These are phyloP conservation scores for Hydrocynus forskahlii DNA, from an alignment of 2,797 vertebrate genomes.

Conservation along the genomic window DNA sequence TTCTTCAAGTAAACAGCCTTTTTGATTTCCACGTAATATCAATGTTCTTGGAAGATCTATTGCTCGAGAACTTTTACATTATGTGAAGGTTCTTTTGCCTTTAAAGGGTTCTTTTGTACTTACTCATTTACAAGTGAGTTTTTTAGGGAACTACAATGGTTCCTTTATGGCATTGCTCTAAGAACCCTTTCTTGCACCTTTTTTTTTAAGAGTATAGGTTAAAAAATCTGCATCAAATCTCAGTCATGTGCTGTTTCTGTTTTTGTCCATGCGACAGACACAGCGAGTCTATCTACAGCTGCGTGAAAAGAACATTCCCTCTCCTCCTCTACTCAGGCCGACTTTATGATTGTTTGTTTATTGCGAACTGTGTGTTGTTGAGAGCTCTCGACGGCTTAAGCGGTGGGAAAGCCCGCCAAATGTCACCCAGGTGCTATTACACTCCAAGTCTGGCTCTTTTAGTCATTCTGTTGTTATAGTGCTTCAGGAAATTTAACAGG, in stretches of 20 bases:
- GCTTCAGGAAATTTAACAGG: conserved; percentile 12
- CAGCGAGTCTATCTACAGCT: neutral
- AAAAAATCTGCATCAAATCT: too few relatives aligned
- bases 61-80: too few relatives aligned
- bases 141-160: too few relatives aligned
- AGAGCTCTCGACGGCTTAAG: conserved; percentile 10
- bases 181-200: too few relatives aligned
- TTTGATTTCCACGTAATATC: too few relatives aligned
- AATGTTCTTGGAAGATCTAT: too few relatives aligned
- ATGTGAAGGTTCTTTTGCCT: too few relatives aligned
- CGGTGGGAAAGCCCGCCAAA: neutral
- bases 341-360: conserved; percentile 29
- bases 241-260: neutral
- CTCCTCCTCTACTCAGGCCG: conserved; percentile 15
- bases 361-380: conserved; percentile 11
- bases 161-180: too few relatives aligned
- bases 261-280: neutral
- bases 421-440: conserved; percentile 27
- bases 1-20: too few relatives aligned
- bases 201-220: too few relatives aligned
- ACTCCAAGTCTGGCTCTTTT: conserved; percentile 10
- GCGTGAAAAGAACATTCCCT: conserved; percentile 4
- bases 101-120: too few relatives aligned
- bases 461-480: neutral
- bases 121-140: too few relatives aligned